Base-by-base conservation (phyloP, 2,113 vertebrate genomes). In the Cyanoramphus novaezelandiae region DNA sequence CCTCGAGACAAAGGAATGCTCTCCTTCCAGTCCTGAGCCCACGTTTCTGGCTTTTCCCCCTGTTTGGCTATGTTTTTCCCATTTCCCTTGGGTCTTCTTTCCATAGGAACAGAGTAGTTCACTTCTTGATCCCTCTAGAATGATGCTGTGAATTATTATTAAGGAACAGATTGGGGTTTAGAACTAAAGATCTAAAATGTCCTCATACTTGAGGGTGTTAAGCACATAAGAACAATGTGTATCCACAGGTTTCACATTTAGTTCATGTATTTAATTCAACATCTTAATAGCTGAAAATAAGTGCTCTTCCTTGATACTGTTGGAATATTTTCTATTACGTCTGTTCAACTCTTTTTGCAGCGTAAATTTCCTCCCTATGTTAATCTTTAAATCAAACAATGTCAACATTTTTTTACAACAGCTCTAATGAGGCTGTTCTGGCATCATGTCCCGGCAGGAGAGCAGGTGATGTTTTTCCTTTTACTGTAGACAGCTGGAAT, bases 401-500 rank as follows among this genome's bases (percentile, higher is more conserved):
- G 91, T 89, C 87, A 95, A 85, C 67, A 33, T 82, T 89, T 92
- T 95, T 89, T 90, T 82, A 63, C 75, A 89, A 59, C 77, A 49
- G 80, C 74, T 71, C 77, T 93, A 92, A 96, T 95, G 80, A 97
- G 82, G 77, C 68, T 97, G 75, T 94, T 93, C 79, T 97, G 90
- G 95, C 90, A 96, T 93, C 67, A 2, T 52, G 78, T 92, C 91
- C 86, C 76, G 59, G 92, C 75, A 88, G 87, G 91, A 95, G 95
- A 96, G 95, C 94, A 96, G 94, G 92, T 97, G 95, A 92, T 97
- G 60, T 96, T 96, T 97, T 97, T 96, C 84, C 95, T 97, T 96
- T 86, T 93, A 82, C 96, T 88, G 94, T 92, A 95, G 97, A 97
- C 95, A 95, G 84, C 91, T 97, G 96, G 93, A 97, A 97, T 97